phyloP scores from a whole-genome alignment of 2,797 vertebrate species.

The Parauchenoglanis punctatus region DNA sequence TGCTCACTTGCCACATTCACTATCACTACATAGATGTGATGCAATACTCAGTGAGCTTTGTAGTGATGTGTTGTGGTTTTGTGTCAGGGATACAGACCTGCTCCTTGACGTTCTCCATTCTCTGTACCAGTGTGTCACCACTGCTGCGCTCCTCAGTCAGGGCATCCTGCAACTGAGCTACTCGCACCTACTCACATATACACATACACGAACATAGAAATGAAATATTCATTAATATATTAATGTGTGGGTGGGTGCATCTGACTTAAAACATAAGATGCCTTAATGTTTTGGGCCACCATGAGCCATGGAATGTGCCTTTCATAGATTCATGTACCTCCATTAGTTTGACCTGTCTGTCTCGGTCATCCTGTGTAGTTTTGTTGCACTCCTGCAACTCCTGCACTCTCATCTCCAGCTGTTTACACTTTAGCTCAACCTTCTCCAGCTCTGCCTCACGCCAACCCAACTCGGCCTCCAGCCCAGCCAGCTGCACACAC shows the following conservation, averaged over 20 bases:
- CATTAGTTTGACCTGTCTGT: slow-evolving; percentile 86
- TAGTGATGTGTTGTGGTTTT: background rate
- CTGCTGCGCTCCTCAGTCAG: slow-evolving; percentile 88
- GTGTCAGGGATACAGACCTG: slow-evolving; percentile 76
- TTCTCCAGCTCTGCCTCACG: slow-evolving; percentile 85
- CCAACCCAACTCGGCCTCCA: slow-evolving; percentile 86
- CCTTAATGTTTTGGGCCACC: background rate
- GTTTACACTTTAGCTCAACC: slow-evolving; percentile 79
- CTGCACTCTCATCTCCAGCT: slow-evolving; percentile 85
- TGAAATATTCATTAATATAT: slow-evolving; percentile 30
- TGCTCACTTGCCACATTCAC: background rate
- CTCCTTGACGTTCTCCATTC: slow-evolving; percentile 87
- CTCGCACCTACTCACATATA: slow-evolving; percentile 77
- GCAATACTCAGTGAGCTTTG: background rate
- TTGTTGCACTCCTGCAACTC: slow-evolving; percentile 85
- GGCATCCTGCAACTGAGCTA: slow-evolving; percentile 85
- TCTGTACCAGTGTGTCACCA: slow-evolving; percentile 86
- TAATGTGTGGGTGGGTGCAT: background rate
- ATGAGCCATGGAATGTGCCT: background rate
- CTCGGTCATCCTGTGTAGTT: slow-evolving; percentile 79
- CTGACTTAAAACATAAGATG: no score
- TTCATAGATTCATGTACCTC: slow-evolving; percentile 76
- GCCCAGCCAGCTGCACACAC: slow-evolving; percentile 77
- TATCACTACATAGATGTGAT: background rate
- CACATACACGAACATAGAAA: background rate